Base-by-base conservation (phyloP, 2,113 vertebrate species). In the Sinocyclocheilus anophthalmus region DNA sequence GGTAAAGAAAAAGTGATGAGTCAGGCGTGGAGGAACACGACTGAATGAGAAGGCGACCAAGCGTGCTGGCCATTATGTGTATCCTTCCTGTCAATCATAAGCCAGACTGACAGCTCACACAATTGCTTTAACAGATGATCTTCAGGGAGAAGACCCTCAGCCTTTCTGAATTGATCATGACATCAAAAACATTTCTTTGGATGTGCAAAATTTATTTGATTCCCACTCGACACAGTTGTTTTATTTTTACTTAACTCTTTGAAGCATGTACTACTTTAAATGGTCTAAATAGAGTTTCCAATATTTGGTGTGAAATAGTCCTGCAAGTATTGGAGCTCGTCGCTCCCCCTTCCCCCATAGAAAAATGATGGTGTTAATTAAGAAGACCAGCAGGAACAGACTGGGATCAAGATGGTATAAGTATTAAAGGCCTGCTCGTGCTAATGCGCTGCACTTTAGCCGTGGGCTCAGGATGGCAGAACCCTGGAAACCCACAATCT, bases 301-400 rank as follows among this genome's bases (percentile, higher is more conserved):
- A 5, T 73, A 73, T 83, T 83, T 83, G 50, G 12, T 83, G 81
- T 73, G 67, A 83, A 55, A 45, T 24, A 73, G 67, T 37, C 81
- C 20, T 83, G 24, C 50, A 72, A 73, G 48, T 92, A 89, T 92
- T 92, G 87, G 92, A 90, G 92, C 92, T 77, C 84, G 0, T 72
- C 20, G 5, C 14, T 33, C 48, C 13, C 81, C 90, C 89, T 87
- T 93, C 94, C 93, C 92, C 87, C 77, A 91, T 92, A 93, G 91
- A 90, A 93, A 92, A 93, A 86, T 93, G 78, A 94, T 95, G 91
- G 89, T 87, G 92, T 94, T 95, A 95, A 95, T 95, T 95, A 95
- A 95, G 93, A 94, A 86, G 94, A 94, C 93, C 94, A 95, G 94
- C 93, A 94, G 94, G 94, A 94, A 93, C 90, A 92, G 91, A 91